Percentiles rank a stretch among this genome's conserved stretches.
Conservation (phyloP, 2,797 vertebrate genomes). For the Cottoperca gobio region DNA sequence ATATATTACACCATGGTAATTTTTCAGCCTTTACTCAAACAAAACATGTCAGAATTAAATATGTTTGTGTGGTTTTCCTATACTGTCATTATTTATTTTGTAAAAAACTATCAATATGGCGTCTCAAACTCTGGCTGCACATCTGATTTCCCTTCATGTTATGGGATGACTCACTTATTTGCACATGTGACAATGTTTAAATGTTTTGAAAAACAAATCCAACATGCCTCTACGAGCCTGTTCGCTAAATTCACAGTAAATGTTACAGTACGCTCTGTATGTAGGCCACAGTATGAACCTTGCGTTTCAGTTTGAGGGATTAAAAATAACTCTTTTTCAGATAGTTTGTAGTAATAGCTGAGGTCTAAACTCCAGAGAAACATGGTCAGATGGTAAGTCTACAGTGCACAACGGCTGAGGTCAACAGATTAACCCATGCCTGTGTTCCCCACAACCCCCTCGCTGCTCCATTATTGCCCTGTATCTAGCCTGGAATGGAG, state of each 20-base stretch:
- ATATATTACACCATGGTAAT: no score
- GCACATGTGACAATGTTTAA: not conserved
- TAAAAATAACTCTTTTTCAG: slow-evolving; percentile 58
- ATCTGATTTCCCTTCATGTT: not conserved
- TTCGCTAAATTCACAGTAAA: not conserved
- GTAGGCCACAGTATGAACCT: slow-evolving; percentile 14
- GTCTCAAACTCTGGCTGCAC: not conserved
- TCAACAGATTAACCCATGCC: slow-evolving; percentile 84
- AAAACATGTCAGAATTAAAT: not conserved
- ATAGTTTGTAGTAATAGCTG: slow-evolving; percentile 62
- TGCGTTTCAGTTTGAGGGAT: slow-evolving; percentile 44
- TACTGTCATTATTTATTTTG: not conserved
- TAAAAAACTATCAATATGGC: not conserved
- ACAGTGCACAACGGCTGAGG: slow-evolving; percentile 68
- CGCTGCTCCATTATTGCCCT: slow-evolving; percentile 69
- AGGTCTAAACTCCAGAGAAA: slow-evolving; percentile 66
- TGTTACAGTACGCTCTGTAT: slow-evolving; percentile 16
- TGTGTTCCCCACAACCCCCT: slow-evolving; percentile 65
- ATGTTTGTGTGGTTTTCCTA: not conserved
- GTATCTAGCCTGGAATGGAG: slow-evolving; percentile 64
- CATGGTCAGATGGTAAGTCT: slow-evolving; percentile 64
- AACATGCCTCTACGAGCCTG: not conserved
- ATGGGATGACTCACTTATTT: not conserved
- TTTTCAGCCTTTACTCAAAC: not conserved
- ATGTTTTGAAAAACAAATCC: not conserved